Base-by-base conservation (phyloP, 2,888 invertebrate species). In the Cinara cedri region DNA sequence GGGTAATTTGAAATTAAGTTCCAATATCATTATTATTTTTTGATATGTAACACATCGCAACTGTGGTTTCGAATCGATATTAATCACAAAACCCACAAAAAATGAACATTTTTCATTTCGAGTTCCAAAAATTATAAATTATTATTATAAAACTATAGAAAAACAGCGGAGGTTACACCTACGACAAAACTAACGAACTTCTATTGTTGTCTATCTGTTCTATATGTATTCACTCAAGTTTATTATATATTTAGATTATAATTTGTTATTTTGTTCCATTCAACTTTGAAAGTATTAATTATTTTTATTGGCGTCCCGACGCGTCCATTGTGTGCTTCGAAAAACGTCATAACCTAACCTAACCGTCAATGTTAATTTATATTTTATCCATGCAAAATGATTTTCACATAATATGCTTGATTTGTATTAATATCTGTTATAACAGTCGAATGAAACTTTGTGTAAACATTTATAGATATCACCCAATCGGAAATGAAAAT, bases 151-250 rank as follows among this genome's bases (percentile, higher is more conserved):
- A 4, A 34, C 34, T 4, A 6, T 34, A 34, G 34, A n/a, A n/a
- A n/a, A n/a, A n/a, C n/a, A n/a, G n/a, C 14, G 6, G 14, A 26
- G 42, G 19, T 19, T 21, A 13, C 14, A 9, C 8, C 16, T 65
- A 3, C 1, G 19, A 62, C n/a, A 62, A 62, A 34, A 62, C 11
- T n/a, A 62, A 62, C 13, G 62, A 62, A 62, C 42, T 62, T 62
- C 42, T 2, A 62, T 62, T 42, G 62, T 62, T 62, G 42, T 19
- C 34, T 26, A 34, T 34, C 34, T 34, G 6, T 6, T 4, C 34
- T 3, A 6, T 6, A 14, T 1, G n/a, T n/a, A n/a, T n/a, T n/a
- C n/a, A n/a, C 19, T 34, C 26, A 34, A 19, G n/a, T 62, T 42
- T 42, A 34, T 13, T 19, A n/a, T n/a, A n/a, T n/a, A n/a, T n/a